Percentiles rank a stretch among this genome's conserved stretches.
phyloP scores from a whole-genome alignment of 2,888 invertebrate species.

The Lithophane socia region DNA sequence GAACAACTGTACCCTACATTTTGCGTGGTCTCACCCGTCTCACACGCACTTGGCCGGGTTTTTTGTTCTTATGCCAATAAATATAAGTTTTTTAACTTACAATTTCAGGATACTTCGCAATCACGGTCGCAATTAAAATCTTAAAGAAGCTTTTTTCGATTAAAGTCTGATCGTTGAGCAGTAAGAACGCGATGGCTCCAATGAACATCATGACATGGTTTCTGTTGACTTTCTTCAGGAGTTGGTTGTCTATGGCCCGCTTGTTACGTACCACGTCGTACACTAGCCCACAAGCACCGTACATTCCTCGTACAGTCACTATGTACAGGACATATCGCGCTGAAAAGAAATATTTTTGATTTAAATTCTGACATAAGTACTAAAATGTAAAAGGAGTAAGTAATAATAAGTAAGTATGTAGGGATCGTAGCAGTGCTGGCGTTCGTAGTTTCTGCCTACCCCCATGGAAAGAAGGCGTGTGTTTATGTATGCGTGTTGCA shows the following conservation, averaged over 20 bases:
- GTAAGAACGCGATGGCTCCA: constrained; percentile 57
- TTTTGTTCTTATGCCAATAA: too few species aligned
- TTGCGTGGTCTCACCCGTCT: too few species aligned
- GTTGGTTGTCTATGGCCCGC: constrained; percentile 30
- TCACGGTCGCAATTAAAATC: constrained; percentile 71
- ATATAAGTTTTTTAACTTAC: constrained; percentile 66
- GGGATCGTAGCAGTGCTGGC: background rate
- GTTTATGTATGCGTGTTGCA: background rate
- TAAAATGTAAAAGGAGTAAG: background rate
- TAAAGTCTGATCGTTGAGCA: constrained; percentile 65
- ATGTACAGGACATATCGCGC: constrained; percentile 78
- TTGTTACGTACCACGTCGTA: constrained; percentile 56
- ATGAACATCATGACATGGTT: constrained; percentile 62
- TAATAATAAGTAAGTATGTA: background rate
- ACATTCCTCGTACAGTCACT: constrained; percentile 69
- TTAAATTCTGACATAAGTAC: background rate
- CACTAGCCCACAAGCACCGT: constrained; percentile 53
- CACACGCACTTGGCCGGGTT: too few species aligned
- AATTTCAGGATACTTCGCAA: constrained; percentile 74
- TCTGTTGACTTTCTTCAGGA: constrained; percentile 57
- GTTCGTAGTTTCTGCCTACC: background rate
- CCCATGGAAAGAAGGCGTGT: background rate
- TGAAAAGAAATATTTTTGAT: constrained; percentile 60
- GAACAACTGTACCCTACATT: too few species aligned
- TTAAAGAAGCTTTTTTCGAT: constrained; percentile 72